phyloP scores from a whole-genome alignment of 2,113 vertebrate species.

The Athene cunicularia region DNA sequence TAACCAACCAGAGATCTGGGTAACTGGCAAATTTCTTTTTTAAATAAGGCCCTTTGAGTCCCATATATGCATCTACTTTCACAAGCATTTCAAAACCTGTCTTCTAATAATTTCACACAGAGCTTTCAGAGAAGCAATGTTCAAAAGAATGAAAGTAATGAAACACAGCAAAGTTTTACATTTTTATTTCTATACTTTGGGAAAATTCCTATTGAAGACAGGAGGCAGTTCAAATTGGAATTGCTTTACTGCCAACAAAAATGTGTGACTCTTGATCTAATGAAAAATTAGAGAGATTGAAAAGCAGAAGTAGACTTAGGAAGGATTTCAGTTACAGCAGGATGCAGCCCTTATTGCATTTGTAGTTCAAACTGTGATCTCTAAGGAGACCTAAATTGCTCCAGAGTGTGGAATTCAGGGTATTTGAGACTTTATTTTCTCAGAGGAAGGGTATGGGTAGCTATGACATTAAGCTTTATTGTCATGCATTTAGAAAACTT shows the following conservation, averaged over 20 bases:
- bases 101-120: constrained; percentile 85
- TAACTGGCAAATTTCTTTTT: constrained; percentile 80
- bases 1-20: constrained; percentile 75
- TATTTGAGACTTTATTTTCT: constrained; percentile 45
- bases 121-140: constrained; percentile 75
- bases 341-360: constrained; percentile 57
- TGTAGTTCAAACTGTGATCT: constrained; percentile 69
- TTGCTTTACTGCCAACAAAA: constrained; percentile 75
- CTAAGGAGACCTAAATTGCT: constrained; percentile 66
- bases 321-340: constrained; percentile 59
- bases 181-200: constrained; percentile 72
- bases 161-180: constrained; percentile 79
- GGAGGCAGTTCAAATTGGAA: constrained; percentile 72
- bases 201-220: constrained; percentile 75
- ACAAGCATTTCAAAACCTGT: constrained; percentile 77
- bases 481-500: neutral
- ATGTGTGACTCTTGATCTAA: constrained; percentile 77
- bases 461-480: neutral
- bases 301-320: constrained; percentile 56
- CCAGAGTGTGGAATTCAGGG: constrained; percentile 20
- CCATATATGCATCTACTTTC: constrained; percentile 81
- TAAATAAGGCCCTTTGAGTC: constrained; percentile 81
- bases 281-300: constrained; percentile 72
- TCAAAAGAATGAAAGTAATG: constrained; percentile 81
- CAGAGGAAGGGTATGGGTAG: constrained; percentile 22